Conservation (phyloP, 2,888 invertebrate genomes). For the Nemotelus nigrinus region DNA sequence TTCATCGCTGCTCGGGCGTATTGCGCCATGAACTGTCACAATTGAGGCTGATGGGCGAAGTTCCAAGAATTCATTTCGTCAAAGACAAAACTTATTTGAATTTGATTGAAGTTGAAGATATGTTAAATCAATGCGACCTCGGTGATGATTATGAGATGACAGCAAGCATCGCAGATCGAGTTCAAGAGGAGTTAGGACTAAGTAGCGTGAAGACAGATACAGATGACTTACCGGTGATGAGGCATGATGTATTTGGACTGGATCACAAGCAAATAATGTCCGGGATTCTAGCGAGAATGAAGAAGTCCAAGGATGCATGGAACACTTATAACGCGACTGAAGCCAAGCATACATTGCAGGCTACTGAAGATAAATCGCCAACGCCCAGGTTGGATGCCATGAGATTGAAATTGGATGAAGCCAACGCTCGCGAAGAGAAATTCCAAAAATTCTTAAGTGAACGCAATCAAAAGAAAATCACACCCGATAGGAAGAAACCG, state of each 20-base stretch:
- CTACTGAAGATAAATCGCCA: constrained; percentile 13
- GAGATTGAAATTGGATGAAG: constrained; percentile 36
- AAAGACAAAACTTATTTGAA: constrained; percentile 72
- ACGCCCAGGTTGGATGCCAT: constrained; percentile 50
- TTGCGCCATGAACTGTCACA: constrained; percentile 79
- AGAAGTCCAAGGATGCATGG: constrained; percentile 70
- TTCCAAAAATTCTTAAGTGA: constrained; percentile 55
- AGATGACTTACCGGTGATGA: constrained; percentile 72
- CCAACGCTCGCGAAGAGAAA: constrained; percentile 45
- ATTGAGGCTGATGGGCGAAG: constrained; percentile 77
- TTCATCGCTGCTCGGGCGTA: constrained; percentile 69
- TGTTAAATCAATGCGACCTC: constrained; percentile 73
- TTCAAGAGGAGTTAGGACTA: neutral
- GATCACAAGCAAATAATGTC: constrained; percentile 74
- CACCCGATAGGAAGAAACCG: constrained; percentile 56
- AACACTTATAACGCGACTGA: constrained; percentile 53
- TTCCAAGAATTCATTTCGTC: constrained; percentile 79
- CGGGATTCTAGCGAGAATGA: constrained; percentile 67
- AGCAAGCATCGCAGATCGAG: constrained; percentile 44
- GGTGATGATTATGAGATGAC: constrained; percentile 69
- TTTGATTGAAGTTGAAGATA: constrained; percentile 70
- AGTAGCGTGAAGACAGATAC: constrained; percentile 50
- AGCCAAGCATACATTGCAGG: neutral
- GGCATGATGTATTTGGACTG: constrained; percentile 75
- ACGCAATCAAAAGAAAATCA: constrained; percentile 53